Evolutionary conservation across 2,888 invertebrate genomes (phyloP).

Genomic region (Eudiplozoon nipponicum): DNA sequence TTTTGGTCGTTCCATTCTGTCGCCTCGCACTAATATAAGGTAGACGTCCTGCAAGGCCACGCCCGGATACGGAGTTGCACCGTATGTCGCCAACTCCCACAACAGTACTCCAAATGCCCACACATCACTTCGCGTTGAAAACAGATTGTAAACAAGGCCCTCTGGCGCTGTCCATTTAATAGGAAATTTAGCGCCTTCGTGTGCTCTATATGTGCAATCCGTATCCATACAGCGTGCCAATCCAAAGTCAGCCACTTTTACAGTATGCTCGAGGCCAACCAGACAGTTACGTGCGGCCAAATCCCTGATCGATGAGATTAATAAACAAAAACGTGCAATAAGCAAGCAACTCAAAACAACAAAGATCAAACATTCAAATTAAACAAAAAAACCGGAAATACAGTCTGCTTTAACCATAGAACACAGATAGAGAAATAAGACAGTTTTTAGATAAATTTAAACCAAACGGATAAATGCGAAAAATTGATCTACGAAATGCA

Average conservation of each 20-base stretch:
- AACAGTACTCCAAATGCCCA: constrained; percentile 68
- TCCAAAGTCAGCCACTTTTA: constrained; percentile 95
- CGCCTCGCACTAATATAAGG: constrained; percentile 64
- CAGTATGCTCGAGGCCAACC: constrained; percentile 75
- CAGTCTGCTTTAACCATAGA: too few relatives aligned
- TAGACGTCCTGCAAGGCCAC: constrained; percentile 92
- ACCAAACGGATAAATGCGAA: too few relatives aligned
- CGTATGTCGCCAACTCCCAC: constrained; percentile 96
- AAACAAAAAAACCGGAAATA: too few relatives aligned
- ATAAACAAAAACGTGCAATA: too few relatives aligned
- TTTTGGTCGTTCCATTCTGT: constrained; percentile 81
- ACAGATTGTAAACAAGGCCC: constrained; percentile 38
- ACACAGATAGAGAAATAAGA: too few relatives aligned
- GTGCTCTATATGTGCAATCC: constrained; percentile 79
- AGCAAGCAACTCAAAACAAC: too few relatives aligned
- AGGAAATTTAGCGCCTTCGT: constrained; percentile 92
- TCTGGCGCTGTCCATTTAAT: constrained; percentile 99
- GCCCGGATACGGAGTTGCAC: constrained; percentile 85
- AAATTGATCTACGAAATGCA: too few relatives aligned
- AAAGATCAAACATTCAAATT: too few relatives aligned
- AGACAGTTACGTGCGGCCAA: constrained; percentile 87
- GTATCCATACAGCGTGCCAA: constrained; percentile 39
- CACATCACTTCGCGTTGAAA: constrained; percentile 37
- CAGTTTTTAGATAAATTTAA: too few relatives aligned
- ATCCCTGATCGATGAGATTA: constrained; percentile 39